Conservation (phyloP, 2,113 vertebrate genomes). For the Plecotus auritus region DNA sequence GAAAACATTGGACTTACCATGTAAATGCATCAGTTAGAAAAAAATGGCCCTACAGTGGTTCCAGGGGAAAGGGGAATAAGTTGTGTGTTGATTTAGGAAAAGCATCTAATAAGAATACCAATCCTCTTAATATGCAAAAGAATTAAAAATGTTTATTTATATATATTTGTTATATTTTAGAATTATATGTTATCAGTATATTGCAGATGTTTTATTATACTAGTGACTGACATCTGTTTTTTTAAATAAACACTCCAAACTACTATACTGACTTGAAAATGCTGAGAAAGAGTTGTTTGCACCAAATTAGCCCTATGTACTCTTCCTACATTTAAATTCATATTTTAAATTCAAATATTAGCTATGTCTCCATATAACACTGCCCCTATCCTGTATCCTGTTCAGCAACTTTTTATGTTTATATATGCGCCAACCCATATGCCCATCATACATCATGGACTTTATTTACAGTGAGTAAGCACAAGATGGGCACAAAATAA, state of each 20-base stretch:
- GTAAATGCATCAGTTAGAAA: conserved; percentile 10
- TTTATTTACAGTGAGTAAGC: not conserved
- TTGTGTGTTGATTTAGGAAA: conserved; percentile 34
- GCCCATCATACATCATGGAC: not conserved
- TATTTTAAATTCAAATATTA: not conserved
- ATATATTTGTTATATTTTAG: conserved; percentile 20
- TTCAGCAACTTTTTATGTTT: not conserved
- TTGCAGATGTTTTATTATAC: conserved; percentile 31
- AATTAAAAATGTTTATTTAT: conserved; percentile 37
- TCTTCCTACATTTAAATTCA: not conserved
- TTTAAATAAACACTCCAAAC: not conserved
- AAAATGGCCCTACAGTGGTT: not conserved
- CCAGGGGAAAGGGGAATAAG: not conserved
- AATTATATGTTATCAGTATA: conserved; percentile 39
- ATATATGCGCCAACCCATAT: not conserved
- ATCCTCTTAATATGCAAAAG: not conserved
- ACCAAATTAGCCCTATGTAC: not conserved
- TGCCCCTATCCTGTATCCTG: not conserved
- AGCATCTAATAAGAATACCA: conserved; percentile 8
- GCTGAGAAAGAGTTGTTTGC: not conserved
- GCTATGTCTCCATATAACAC: not conserved
- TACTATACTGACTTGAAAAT: conserved; percentile 25
- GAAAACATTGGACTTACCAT: not conserved
- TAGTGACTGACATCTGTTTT: conserved; percentile 36
- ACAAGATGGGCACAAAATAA: not conserved